Evolutionary conservation across 2,797 vertebrate species (phyloP).

Genomic region (Tolypeutes matacus): DNA sequence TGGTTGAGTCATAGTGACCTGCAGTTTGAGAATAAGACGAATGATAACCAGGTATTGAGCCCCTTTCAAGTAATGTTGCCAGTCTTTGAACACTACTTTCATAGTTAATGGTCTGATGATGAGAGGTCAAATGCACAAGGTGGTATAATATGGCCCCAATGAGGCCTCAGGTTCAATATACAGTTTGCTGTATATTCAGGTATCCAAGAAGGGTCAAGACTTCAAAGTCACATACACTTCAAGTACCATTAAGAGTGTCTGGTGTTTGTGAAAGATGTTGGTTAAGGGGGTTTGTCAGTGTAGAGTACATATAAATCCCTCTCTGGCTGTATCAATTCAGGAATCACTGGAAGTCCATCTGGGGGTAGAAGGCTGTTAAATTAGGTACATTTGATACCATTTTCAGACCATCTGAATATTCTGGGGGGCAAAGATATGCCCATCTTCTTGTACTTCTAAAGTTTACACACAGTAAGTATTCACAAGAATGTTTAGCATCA

Average conservation of each 20-base stretch:
- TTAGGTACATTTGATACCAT: slow-evolving; percentile 57
- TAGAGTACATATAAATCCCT: neutral
- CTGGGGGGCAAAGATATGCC: slow-evolving; percentile 26
- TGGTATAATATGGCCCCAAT: slow-evolving; percentile 63
- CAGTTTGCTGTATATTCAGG: slow-evolving; percentile 57
- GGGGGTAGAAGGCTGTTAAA: slow-evolving; percentile 30
- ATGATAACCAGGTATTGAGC: slow-evolving; percentile 33
- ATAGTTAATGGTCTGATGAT: slow-evolving; percentile 61
- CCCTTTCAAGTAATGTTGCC: slow-evolving; percentile 58
- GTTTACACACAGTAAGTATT: slow-evolving; percentile 29
- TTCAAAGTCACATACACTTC: slow-evolving; percentile 65
- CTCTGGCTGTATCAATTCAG: slow-evolving; percentile 55
- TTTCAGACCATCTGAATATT: slow-evolving; percentile 50
- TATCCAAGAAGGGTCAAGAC: slow-evolving; percentile 63
- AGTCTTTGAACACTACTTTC: slow-evolving; percentile 66
- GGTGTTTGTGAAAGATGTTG: slow-evolving; percentile 52
- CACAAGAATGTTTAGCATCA: slow-evolving; percentile 50
- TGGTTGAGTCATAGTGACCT: slow-evolving; percentile 22
- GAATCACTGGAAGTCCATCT: slow-evolving; percentile 57
- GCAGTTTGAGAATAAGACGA: slow-evolving; percentile 53
- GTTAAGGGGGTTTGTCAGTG: slow-evolving; percentile 50
- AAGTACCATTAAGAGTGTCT: slow-evolving; percentile 71
- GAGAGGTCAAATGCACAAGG: slow-evolving; percentile 51
- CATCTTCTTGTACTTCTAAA: slow-evolving; percentile 60
- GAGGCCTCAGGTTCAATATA: slow-evolving; percentile 64